Base-by-base conservation (phyloP, 2,797 vertebrate species). In the Falco concolor region DNA sequence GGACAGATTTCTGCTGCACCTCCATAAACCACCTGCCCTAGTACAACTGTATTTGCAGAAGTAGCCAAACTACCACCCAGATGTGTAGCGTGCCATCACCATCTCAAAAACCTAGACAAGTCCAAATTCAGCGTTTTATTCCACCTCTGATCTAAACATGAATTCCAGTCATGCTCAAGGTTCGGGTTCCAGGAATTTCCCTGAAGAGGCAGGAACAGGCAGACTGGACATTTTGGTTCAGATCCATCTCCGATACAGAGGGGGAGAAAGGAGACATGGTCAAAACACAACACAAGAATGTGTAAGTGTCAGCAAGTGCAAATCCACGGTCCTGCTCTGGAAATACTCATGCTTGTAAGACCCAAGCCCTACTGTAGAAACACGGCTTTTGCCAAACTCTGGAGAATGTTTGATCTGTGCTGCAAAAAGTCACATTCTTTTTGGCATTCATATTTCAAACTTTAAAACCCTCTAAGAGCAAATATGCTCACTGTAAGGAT, bases 361-460 rank as follows among this genome's bases (percentile, higher is more conserved):
- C 47, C 85, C 52, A 10, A 91, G 85, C 84, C 70, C 23, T 57
- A 32, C 63, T 13, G 0, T 70, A 87, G 90, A 93, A 97, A 89
- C 75, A 27, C 9, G 0, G 81, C 72, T 72, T 89, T 77, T 89
- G 95, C 95, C 92, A 96, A 94, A 95, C 90, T 94, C 90, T 90
- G 95, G 86, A 93, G 93, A 96, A 85, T 85, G 93, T 95, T 97
- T 95, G 86, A 95, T 96, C 81, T 83, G 78, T 42, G 78, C 84
- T 96, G 95, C 90, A 91, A 54, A 92, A 94, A 96, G 94, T 78
- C 93, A 96, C 92, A 95, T 97, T 96, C 94, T 95, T 97, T 84
- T 95, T 81, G 84, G 90, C 95, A 89, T 96, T 96, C 93, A 94
- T 92, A 95, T 94, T 91, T 96, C 94, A 96, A 89, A 90, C 54